phyloP scores from a whole-genome alignment of 2,888 invertebrate species.

The Tigriopus californicus region DNA sequence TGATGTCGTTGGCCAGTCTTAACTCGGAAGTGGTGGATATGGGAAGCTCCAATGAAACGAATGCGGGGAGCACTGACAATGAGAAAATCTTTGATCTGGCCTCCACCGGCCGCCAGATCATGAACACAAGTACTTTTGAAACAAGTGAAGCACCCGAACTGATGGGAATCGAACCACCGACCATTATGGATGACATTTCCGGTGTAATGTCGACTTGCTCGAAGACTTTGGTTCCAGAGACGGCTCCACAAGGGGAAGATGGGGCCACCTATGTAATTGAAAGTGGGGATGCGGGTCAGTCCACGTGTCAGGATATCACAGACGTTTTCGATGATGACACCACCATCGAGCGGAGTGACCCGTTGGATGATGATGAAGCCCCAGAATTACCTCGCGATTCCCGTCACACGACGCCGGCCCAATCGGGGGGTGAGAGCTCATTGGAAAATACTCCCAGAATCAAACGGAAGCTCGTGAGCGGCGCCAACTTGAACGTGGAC shows the following conservation, averaged over 20 bases:
- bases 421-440: conserved; percentile 5
- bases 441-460: conserved; percentile 4
- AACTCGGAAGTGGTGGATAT: conserved; percentile 49
- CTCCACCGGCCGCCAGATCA: conserved; percentile 25
- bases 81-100: conserved; percentile 10
- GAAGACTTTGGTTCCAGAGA: conserved; percentile 6
- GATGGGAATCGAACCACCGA: conserved; percentile 9
- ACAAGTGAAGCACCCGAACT: conserved; percentile 22
- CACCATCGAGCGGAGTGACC: conserved; percentile 1
- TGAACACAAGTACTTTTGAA: conserved; percentile 28
- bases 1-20: conserved; percentile 64
- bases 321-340: conserved; percentile 9
- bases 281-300: neutral
- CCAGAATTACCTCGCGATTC: conserved; percentile 11
- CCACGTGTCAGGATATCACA: conserved; percentile 6
- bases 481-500: neutral
- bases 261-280: neutral
- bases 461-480: neutral
- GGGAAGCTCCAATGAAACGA: neutral
- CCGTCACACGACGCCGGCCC: neutral
- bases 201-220: neutral
- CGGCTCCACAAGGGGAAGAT: neutral
- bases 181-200: neutral
- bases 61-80: conserved; percentile 17
- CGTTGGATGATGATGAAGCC: conserved; percentile 2